These are phyloP conservation scores for Drosophila hamatofila DNA, from an alignment of 2,888 invertebrate genomes.

Conservation along the genomic window DNA sequence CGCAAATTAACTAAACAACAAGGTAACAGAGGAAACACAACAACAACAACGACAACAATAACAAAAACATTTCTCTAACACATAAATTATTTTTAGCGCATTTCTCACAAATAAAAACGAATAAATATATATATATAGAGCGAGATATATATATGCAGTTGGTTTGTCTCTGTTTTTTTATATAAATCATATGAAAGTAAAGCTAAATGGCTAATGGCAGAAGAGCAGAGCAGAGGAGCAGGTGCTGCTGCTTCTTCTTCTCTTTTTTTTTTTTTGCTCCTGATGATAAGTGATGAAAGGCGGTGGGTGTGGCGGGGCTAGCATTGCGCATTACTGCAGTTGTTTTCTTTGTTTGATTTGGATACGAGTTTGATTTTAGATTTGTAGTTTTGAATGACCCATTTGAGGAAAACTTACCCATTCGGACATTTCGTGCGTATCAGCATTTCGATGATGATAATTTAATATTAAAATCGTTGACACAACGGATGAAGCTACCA, in stretches of 20 bases:
- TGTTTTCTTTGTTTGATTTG: constrained; percentile 71
- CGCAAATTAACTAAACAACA: constrained; percentile 58
- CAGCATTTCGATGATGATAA: constrained; percentile 98
- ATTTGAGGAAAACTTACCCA: constrained; percentile 90
- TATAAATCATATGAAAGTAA: constrained; percentile 69
- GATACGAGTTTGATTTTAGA: constrained; percentile 55
- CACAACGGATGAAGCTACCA: constrained; percentile 99
- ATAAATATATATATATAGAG: constrained; percentile 12
- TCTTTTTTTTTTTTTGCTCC: background rate
- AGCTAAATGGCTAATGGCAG: constrained; percentile 57
- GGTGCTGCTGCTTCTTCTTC: constrained; percentile 6
- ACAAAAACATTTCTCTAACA: constrained; percentile 71
- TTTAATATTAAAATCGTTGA: constrained; percentile 99
- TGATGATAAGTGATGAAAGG: constrained; percentile 55
- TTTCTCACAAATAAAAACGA: constrained; percentile 26
- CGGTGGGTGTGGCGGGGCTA: constrained; percentile 16
- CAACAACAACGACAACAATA: constrained; percentile 29
- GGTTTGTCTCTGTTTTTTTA: constrained; percentile 23
- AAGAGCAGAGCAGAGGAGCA: constrained; percentile 33
- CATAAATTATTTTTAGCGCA: constrained; percentile 63
- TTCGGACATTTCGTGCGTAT: constrained; percentile 98
- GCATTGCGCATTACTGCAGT: constrained; percentile 45
- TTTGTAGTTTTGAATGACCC: constrained; percentile 58
- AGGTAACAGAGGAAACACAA: constrained; percentile 55
- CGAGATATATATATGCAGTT: constrained; percentile 23